Evolutionary conservation across 2,888 invertebrate genomes (phyloP).

Genomic region (Eupithecia vulgata): DNA sequence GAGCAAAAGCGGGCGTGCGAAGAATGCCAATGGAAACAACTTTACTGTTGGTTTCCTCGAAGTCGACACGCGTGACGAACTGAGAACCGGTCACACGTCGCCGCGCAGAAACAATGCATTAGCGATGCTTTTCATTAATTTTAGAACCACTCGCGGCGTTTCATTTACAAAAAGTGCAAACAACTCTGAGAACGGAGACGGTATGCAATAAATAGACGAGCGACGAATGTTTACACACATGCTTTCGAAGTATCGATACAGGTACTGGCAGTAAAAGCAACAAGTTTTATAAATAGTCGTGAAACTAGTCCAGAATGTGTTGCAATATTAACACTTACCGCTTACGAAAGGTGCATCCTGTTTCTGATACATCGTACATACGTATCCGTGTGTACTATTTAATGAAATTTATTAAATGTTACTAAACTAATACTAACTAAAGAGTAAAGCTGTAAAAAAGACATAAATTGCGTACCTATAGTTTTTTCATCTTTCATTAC

Average conservation of each 20-base stretch:
- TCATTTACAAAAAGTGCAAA: conserved; percentile 59
- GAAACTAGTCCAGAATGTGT: conserved; percentile 52
- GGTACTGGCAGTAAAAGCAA: conserved; percentile 16
- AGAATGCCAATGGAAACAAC: conserved; percentile 77
- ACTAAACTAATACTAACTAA: conserved; percentile 33
- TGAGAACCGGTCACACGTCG: conserved; percentile 73
- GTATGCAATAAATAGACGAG: conserved; percentile 49
- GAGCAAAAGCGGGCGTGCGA: conserved; percentile 66
- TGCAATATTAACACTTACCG: conserved; percentile 48
- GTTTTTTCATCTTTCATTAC: not conserved
- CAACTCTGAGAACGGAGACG: conserved; percentile 50
- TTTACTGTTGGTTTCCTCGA: conserved; percentile 78
- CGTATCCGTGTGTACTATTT: conserved; percentile 30
- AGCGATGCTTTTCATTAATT: conserved; percentile 72
- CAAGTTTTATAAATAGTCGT: conserved; percentile 50
- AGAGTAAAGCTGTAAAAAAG: conserved; percentile 59
- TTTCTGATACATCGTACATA: conserved; percentile 46
- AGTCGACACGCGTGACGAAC: conserved; percentile 74
- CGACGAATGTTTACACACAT: conserved; percentile 54
- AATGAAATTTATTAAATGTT: conserved; percentile 48
- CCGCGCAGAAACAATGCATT: conserved; percentile 74
- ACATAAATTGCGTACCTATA: no score
- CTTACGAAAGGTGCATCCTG: conserved; percentile 53
- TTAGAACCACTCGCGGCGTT: conserved; percentile 57
- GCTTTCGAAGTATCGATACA: conserved; percentile 34